phyloP scores from a whole-genome alignment of 1,140 invertebrate species.

The Acyrthosiphon pisum region DNA sequence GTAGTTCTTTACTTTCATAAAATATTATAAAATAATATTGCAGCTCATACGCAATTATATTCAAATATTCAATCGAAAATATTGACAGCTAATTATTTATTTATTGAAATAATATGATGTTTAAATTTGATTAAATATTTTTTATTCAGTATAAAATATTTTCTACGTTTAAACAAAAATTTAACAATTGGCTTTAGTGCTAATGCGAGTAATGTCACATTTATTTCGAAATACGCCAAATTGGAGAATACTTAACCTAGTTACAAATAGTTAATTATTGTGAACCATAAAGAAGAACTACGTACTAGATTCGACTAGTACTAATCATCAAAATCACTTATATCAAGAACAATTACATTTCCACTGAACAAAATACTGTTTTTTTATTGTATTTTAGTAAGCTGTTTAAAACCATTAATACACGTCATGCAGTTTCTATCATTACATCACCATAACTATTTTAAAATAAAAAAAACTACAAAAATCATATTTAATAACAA shows the following conservation, averaged over 20 bases:
- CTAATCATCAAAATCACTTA: background rate
- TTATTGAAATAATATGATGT: background rate
- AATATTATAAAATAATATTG: too few species aligned
- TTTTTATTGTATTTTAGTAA: background rate
- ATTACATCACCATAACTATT: background rate
- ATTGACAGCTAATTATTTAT: background rate
- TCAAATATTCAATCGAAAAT: background rate
- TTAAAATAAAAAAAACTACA: background rate
- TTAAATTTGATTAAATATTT: background rate
- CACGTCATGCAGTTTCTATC: background rate
- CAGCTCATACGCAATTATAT: background rate
- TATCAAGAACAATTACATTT: background rate
- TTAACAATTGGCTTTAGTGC: background rate
- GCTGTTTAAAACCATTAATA: background rate
- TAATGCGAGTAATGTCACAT: background rate
- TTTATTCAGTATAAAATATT: background rate
- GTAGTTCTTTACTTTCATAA: too few species aligned
- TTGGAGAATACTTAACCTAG: background rate
- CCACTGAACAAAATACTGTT: background rate
- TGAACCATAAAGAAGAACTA: background rate
- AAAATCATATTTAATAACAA: background rate
- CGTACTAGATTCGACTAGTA: background rate
- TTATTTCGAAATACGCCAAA: background rate
- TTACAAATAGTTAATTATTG: background rate
- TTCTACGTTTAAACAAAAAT: background rate